Conservation (phyloP, 2,888 invertebrate species). For the Cryptus viduatorius region DNA sequence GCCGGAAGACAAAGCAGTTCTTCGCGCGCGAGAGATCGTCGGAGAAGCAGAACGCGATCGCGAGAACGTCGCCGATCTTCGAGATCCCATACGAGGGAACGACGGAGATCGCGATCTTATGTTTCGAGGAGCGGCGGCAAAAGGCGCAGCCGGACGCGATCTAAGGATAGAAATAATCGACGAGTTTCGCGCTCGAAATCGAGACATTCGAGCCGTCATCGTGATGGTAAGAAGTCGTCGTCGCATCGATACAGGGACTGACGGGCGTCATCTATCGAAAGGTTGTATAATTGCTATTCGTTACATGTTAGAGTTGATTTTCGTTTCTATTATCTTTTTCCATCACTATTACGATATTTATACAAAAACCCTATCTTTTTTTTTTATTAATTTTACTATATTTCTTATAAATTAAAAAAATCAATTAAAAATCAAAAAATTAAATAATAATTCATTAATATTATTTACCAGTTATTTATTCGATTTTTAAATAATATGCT, state of each 20-base stretch:
- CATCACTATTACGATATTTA: not conserved
- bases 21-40: slow-evolving; percentile 56
- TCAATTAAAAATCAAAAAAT: no score
- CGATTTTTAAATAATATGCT: no score
- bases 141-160: slow-evolving; percentile 75
- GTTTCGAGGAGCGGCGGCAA: slow-evolving; percentile 70
- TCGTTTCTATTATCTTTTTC: slow-evolving; percentile 13
- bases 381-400: not conserved
- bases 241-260: slow-evolving; percentile 84
- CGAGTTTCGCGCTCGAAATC: slow-evolving; percentile 77
- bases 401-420: no score
- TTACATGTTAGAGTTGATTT: slow-evolving; percentile 42
- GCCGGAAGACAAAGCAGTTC: slow-evolving; percentile 64
- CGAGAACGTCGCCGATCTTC: slow-evolving; percentile 74
- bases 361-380: not conserved
- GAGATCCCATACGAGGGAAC: slow-evolving; percentile 71
- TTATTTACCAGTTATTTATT: no score
- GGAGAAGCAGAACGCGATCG: slow-evolving; percentile 69
- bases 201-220: slow-evolving; percentile 77
- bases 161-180: slow-evolving; percentile 75
- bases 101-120: slow-evolving; percentile 79
- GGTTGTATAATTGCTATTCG: slow-evolving; percentile 72
- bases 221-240: slow-evolving; percentile 83
- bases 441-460: no score
- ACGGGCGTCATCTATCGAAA: slow-evolving; percentile 70